Conservation (phyloP, 1,140 invertebrate genomes). For the Asbolus verrucosus region DNA sequence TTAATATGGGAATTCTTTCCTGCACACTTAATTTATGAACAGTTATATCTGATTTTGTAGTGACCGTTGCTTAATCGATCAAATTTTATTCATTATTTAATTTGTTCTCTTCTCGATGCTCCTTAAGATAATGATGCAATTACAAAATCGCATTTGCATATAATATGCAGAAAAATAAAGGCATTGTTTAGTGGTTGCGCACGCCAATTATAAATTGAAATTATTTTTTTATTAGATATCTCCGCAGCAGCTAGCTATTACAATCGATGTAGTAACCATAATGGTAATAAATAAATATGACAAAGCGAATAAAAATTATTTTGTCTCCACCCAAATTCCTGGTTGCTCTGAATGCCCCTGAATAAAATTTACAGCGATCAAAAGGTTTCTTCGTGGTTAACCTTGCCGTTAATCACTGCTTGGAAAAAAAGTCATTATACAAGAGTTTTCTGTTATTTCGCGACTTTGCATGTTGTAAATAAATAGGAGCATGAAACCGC, state of each 20-base stretch:
- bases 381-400: slow-evolving; percentile 12
- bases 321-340: slow-evolving; percentile 17
- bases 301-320: slow-evolving; percentile 1
- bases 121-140: slow-evolving; percentile 11
- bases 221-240: too few species aligned
- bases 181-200: background rate
- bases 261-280: too few species aligned
- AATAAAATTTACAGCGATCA: background rate
- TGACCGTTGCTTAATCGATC: too few species aligned
- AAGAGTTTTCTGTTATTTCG: slow-evolving; percentile 20
- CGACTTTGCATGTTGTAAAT: slow-evolving; percentile 30
- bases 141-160: slow-evolving; percentile 5
- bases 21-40: too few species aligned
- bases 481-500: slow-evolving; percentile 32
- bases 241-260: too few species aligned
- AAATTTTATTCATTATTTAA: too few species aligned
- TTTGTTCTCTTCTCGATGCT: background rate
- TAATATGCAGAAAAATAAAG: slow-evolving; percentile 19
- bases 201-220: slow-evolving; percentile 12
- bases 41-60: too few species aligned
- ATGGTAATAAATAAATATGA: too few species aligned
- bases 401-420: background rate
- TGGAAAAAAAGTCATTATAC: background rate
- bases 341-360: background rate
- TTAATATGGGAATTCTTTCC: too few species aligned